Evolutionary conservation across 2,113 vertebrate species (phyloP), one percentile per base, ranked within the genome.

Genomic region (Engystomops pustulosus): DNA sequence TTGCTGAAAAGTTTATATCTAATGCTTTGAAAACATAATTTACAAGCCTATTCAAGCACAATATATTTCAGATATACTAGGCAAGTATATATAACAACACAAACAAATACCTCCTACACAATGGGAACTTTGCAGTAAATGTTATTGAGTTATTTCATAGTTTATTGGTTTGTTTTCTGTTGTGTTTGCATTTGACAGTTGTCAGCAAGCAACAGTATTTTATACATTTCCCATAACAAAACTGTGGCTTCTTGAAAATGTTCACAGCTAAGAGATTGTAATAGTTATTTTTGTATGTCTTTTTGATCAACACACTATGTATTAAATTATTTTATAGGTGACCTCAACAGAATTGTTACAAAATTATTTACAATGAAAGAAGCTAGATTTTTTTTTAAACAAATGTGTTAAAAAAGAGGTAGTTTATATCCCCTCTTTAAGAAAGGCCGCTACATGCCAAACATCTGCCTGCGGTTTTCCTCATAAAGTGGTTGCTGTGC

Each of bases 61-160:
- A 60, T 60, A 78, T 58, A 78, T 38, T 78, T 78, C n/a, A 25
- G 34, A 78, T 78, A 60, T 41, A 78, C 34, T 23, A 41, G 34
- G 6, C 15, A 34, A 78, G 51, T 25, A 49, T 77, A 77, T 38
- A 58, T 38, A 60, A 51, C n/a, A 58, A 34, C n/a, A n/a, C 20
- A 60, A 62, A 65, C 8, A 78, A 78, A 41, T 60, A 41, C 51
- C 75, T 60, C 53, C 34, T 25, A 41, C 75, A 27, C 34, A 60
- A 12, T 41, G 51, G 34, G 5, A 58, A 38, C 20, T 77, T 55
- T 78, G 75, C 60, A 51, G 60, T 78, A 78, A 78, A 60, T 78
- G 75, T 5, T 77, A 58, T 55, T 78, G 51, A 78, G 75, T 60
- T 78, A 78, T 78, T 58, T 53, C 41, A 2, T 25, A 41, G 53